Evolutionary conservation across 2,797 vertebrate genomes (phyloP).

Genomic region (Eupleurogrammus muticus): DNA sequence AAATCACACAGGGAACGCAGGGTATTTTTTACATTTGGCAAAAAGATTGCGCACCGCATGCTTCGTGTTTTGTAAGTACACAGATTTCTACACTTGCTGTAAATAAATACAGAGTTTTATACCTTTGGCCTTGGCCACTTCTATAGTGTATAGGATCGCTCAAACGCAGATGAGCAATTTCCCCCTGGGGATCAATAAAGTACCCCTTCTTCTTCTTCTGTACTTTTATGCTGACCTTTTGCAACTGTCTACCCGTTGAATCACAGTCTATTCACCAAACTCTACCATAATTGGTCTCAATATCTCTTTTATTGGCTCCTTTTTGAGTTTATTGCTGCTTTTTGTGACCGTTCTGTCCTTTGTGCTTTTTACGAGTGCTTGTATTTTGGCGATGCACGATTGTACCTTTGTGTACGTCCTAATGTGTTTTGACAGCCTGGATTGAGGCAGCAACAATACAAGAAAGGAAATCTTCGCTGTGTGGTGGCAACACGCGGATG

Average conservation of each 20-base stretch:
- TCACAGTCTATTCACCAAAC: conserved; percentile 2
- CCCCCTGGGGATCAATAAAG: too few species aligned
- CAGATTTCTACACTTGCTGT: too few species aligned
- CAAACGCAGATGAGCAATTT: too few species aligned
- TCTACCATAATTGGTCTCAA: conserved; percentile 10
- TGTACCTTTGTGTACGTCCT: conserved; percentile 6
- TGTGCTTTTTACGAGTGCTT: not conserved
- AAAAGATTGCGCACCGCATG: too few species aligned
- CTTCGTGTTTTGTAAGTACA: too few species aligned
- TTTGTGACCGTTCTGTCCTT: not conserved
- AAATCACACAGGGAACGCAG: too few species aligned
- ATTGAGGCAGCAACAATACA: conserved; percentile 26
- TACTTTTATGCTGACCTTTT: conserved; percentile 1
- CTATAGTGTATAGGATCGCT: too few species aligned
- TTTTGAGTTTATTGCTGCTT: conserved; percentile 1
- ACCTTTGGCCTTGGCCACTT: too few species aligned
- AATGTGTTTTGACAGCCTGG: conserved; percentile 20
- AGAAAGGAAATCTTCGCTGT: conserved; percentile 8
- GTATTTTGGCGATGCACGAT: not conserved
- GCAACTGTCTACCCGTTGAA: conserved; percentile 6
- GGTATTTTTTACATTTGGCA: too few species aligned
- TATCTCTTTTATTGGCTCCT: conserved; percentile 1
- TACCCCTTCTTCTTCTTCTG: too few species aligned
- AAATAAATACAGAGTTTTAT: too few species aligned
- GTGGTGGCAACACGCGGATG: conserved; percentile 16